A percentile compares a stretch with the other conserved stretches of the same genome.
These are phyloP conservation scores for Geotrupes spiniger DNA, from an alignment of 2,888 invertebrate genomes.

Conservation along the genomic window DNA sequence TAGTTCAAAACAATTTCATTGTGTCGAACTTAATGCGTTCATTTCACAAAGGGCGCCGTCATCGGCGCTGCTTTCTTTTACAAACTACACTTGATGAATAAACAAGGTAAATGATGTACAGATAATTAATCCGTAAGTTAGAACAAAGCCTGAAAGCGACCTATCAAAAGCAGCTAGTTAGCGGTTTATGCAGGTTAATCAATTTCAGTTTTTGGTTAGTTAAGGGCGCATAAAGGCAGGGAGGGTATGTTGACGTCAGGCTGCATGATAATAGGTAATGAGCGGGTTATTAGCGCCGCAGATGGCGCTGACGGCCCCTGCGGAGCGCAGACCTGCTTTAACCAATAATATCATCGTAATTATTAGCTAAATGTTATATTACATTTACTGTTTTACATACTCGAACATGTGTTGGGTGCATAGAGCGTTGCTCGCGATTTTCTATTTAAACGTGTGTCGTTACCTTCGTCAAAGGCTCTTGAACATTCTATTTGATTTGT, in stretches of 20 bases:
- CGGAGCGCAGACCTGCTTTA: conserved; percentile 34
- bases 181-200: conserved; percentile 44
- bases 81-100: conserved; percentile 19
- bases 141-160: conserved; percentile 29
- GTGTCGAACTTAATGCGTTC: too few species aligned
- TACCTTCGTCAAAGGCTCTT: too few species aligned
- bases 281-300: conserved; percentile 46
- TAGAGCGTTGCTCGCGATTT: too few species aligned
- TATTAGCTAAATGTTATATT: conserved; percentile 10
- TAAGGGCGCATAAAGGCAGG: conserved; percentile 42
- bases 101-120: conserved; percentile 21
- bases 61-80: neutral
- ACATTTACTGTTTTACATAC: conserved; percentile 5
- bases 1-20: too few species aligned
- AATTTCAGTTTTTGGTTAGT: conserved; percentile 46
- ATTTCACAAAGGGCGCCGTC: neutral
- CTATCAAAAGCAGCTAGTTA: conserved; percentile 45
- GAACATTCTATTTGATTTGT: too few species aligned
- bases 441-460: too few species aligned
- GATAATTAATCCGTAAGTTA: conserved; percentile 24
- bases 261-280: conserved; percentile 46
- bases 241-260: conserved; percentile 35
- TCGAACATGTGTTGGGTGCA: conserved; percentile 1
- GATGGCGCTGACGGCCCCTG: conserved; percentile 43
- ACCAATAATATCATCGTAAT: conserved; percentile 32